phyloP scores from a whole-genome alignment of 2,888 invertebrate species.

The Diabrotica balteata region DNA sequence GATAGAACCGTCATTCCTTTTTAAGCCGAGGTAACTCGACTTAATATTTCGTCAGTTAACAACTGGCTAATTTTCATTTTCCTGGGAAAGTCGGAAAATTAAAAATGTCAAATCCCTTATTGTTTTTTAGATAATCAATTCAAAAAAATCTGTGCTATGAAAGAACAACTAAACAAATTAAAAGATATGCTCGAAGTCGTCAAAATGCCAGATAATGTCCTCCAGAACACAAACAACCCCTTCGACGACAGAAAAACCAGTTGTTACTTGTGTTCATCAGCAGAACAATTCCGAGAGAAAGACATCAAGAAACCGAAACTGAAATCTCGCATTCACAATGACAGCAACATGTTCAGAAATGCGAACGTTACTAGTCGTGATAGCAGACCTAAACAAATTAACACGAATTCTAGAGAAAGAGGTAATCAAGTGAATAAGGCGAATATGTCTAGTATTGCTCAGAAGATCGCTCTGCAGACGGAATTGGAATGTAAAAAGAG shows the following conservation, averaged over 20 bases:
- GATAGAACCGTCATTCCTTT: too few relatives aligned
- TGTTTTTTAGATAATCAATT: constrained; percentile 51
- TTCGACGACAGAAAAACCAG: constrained; percentile 46
- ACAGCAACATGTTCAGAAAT: constrained; percentile 30
- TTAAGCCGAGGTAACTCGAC: too few relatives aligned
- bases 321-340: constrained; percentile 35
- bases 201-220: constrained; percentile 53
- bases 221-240: constrained; percentile 42
- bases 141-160: constrained; percentile 57
- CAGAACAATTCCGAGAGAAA: constrained; percentile 54
- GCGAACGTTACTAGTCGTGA: constrained; percentile 49
- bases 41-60: too few relatives aligned
- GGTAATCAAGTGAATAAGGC: constrained; percentile 34
- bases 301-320: constrained; percentile 38
- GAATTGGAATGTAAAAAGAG: constrained; percentile 70
- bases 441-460: constrained; percentile 59
- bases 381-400: constrained; percentile 53
- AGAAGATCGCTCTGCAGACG: constrained; percentile 66
- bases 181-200: constrained; percentile 59
- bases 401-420: constrained; percentile 46
- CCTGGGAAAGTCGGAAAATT: too few relatives aligned
- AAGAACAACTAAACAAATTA: constrained; percentile 57
- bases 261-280: constrained; percentile 49
- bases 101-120: background rate
- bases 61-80: too few relatives aligned